phyloP scores from a whole-genome alignment of 2,797 vertebrate genomes.

The Notoglanidium macrostoma region DNA sequence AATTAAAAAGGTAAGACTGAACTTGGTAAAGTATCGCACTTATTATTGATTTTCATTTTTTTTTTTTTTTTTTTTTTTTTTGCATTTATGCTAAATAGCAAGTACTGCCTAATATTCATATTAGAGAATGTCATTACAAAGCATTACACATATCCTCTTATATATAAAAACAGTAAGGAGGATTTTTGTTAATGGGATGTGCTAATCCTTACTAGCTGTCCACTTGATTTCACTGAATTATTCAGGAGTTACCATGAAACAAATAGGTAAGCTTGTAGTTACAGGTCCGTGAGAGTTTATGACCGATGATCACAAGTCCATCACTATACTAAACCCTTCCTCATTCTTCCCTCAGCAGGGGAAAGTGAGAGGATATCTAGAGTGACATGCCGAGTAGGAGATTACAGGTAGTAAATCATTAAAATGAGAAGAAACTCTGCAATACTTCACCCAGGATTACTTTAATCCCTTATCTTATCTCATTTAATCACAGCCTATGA shows the following conservation, averaged over 20 bases:
- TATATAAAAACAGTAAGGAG: too few relatives aligned
- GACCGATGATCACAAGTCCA: background rate
- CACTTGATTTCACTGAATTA: background rate
- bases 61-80: too few relatives aligned
- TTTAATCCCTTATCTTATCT: slow-evolving; percentile 6
- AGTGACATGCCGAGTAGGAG: slow-evolving; percentile 1
- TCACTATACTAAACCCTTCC: background rate
- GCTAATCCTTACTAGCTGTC: background rate
- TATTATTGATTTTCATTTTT: background rate
- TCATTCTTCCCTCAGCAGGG: background rate
- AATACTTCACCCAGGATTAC: slow-evolving; percentile 11
- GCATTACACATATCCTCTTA: background rate
- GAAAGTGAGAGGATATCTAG: background rate
- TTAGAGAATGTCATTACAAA: background rate
- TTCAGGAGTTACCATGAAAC: background rate
- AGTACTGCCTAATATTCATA: background rate
- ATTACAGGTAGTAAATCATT: background rate
- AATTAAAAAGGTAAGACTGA: too few relatives aligned
- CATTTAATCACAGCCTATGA: slow-evolving; percentile 6
- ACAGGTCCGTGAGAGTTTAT: background rate
- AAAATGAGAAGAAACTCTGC: background rate
- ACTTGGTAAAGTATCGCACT: too few relatives aligned
- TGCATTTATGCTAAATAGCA: background rate
- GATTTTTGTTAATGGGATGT: background rate
- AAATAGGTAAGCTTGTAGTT: background rate